Conservation (phyloP, 2,888 invertebrate genomes). For the Cryptus armator region DNA sequence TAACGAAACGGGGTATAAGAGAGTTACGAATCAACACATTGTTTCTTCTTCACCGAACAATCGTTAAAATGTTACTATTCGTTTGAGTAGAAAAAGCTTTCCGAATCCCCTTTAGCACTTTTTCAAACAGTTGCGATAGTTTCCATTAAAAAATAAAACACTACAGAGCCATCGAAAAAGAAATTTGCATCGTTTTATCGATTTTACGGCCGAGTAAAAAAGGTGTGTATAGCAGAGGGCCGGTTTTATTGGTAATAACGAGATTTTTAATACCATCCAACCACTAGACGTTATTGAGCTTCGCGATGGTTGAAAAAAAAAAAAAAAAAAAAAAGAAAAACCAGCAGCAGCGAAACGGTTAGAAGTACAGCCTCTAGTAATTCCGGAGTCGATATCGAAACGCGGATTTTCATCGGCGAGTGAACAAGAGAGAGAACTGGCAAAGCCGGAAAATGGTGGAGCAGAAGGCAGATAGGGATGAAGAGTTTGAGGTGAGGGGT, state of each 20-base stretch:
- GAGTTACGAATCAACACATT: background rate
- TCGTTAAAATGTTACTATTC: too few species aligned
- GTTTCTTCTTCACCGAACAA: background rate
- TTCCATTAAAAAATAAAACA: background rate
- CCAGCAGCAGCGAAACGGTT: background rate
- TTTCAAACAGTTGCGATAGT: too few species aligned
- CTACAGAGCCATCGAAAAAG: background rate
- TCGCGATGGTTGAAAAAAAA: constrained; percentile 4
- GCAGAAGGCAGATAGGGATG: constrained; percentile 10
- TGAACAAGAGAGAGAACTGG: constrained; percentile 11
- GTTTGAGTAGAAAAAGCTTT: too few species aligned
- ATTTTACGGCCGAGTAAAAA: background rate
- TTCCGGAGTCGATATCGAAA: constrained; percentile 41
- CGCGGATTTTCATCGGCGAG: constrained; percentile 36
- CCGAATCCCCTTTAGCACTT: too few species aligned
- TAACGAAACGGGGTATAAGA: background rate
- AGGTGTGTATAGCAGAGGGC: too few species aligned
- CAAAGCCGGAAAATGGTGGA: constrained; percentile 24
- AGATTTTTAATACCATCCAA: background rate
- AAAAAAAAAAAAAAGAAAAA: background rate
- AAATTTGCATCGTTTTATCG: background rate
- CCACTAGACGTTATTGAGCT: background rate
- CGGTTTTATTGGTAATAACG: background rate
- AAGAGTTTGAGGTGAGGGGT: constrained; percentile 13
- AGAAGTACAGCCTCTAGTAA: constrained; percentile 14